Evolutionary conservation across 2,113 vertebrate genomes (phyloP), one percentile per base, ranked within the genome.

Genomic region (Collichthys lucidus): DNA sequence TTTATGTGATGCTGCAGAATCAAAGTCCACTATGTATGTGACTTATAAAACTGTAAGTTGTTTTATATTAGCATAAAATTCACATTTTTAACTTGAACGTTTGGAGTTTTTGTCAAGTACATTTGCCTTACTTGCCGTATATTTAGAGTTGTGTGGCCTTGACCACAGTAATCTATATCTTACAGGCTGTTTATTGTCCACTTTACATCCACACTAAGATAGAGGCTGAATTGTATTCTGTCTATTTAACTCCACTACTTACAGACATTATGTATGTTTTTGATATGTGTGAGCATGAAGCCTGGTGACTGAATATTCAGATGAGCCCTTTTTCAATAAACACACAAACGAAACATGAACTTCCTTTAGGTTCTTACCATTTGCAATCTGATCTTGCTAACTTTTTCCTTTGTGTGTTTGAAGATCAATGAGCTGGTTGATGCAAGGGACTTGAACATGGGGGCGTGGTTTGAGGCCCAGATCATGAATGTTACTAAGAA

Each of bases 391-490:
- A 40, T 40, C 24, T 65, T n/a, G 0, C 40, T 56, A 46, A 42
- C 17, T 14, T 8, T 42, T 22, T 57, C 3, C 26, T 62, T 46
- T 77, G 0, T 63, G 1, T 77, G 17, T 71, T 24, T 74, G 0
- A 56, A 99, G 98, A 95, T 97, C 69, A 96, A 97, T 8, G 98
- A 99, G 64, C 92, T 97, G 24, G 95, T 99, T 0, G 98, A 99
- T 1, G 97, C 97, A 8, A 95, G 97, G 40, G 98, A 99, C 87
- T 94, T 95, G 1, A 97, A 96, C 74, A 98, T 99, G 97, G 98
- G 98, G 0, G 98, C 98, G 0, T 99, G 98, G 98, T 99, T 99
- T 78, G 98, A 99, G 92, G 98, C 97, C 1, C 94, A 97, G 79
- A 93, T 99, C 1, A 89, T 97, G 4, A 96, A 96, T 0, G 96